Evolutionary conservation across 2,888 invertebrate species (phyloP), one percentile per base, ranked within the genome.

Genomic region (Cephus nigrinus): DNA sequence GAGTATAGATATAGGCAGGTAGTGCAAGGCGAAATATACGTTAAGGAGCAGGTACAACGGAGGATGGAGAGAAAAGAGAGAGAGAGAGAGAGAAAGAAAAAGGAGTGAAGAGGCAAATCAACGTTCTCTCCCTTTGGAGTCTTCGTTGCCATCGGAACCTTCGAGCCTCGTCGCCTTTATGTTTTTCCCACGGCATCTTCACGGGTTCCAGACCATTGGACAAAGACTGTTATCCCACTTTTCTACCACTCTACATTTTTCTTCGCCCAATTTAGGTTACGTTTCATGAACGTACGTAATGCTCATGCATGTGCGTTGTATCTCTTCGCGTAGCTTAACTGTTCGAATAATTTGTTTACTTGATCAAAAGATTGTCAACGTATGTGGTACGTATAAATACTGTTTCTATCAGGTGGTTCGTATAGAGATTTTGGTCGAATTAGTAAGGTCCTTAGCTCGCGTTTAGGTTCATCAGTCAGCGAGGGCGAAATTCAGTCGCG

Each of bases 141-240:
- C 71, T 71, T 33, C 71, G 71, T 23, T 71, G 12, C 71, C 32
- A 15, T 69, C 69, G 69, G 69, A 12, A 30, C 69, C 69, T 71
- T 71, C 71, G 33, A 71, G 71, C 32, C 71, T 71, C 71, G 36
- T 35, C 74, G 74, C 33, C 33, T 84, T 81, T 83, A 81, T 77
- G 83, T 82, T 85, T 86, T 89, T 90, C 89, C 89, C 90, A 90
- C 89, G 88, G 86, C 81, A 80, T 82, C 84, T 81, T 77, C 73
- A 79, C 80, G 78, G 83, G 87, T 88, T 89, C 86, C 88, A 83
- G 85, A 77, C 83, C 84, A 87, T 83, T 85, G 88, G 81, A 80
- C 86, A 84, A 84, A 80, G 82, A 86, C 84, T 84, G 78, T 85
- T 85, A 83, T 82, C 81, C 75, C 72, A 79, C 78, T 80, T 82